These are phyloP conservation scores for Sphecodes monilicornis DNA, from an alignment of 2,888 invertebrate species.

Conservation along the genomic window DNA sequence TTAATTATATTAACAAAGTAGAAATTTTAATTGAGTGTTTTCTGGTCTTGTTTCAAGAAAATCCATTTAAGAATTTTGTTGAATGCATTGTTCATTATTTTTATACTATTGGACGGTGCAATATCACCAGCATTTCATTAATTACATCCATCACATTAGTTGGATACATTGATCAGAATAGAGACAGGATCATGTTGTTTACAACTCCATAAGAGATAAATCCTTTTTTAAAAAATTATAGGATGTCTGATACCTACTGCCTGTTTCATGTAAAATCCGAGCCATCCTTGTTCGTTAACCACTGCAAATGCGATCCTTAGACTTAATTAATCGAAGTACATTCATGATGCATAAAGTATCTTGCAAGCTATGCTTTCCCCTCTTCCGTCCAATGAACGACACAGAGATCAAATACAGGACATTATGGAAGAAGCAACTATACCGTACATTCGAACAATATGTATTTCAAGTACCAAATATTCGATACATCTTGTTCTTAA, in stretches of 20 bases:
- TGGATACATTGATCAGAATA: neutral
- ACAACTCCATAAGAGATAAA: neutral
- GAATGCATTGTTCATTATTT: neutral
- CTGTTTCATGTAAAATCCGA: neutral
- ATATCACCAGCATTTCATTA: neutral
- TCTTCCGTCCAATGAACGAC: neutral
- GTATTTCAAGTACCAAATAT: constrained; percentile 72
- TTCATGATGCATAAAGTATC: neutral
- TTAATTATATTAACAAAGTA: neutral
- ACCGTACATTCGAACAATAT: constrained; percentile 64
- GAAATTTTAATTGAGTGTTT: neutral
- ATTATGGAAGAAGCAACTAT: constrained; percentile 25
- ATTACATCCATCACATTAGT: neutral
- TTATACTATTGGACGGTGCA: neutral
- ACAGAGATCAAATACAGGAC: neutral
- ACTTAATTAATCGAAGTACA: neutral
- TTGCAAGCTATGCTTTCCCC: neutral
- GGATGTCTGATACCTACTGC: neutral
- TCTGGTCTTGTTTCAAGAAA: neutral
- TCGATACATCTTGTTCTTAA: constrained; percentile 70
- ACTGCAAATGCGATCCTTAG: neutral
- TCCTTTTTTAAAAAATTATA: neutral
- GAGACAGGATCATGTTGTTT: neutral
- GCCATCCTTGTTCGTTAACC: neutral
- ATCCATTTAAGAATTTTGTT: neutral